phyloP scores from a whole-genome alignment of 2,797 vertebrate genomes.

The Acanthornis magna region DNA sequence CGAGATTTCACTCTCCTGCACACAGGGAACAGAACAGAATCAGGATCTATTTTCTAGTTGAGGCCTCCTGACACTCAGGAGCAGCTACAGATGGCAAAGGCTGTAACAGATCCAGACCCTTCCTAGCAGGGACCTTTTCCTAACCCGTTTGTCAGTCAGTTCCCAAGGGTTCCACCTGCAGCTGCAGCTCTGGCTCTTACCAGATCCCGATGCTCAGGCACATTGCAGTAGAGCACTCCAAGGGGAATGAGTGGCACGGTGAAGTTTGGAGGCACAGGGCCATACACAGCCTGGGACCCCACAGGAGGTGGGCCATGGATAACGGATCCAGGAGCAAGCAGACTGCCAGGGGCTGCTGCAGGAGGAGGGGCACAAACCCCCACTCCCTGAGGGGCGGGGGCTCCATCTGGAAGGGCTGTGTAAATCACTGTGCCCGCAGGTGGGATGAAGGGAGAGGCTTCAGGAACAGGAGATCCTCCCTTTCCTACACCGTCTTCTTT shows the following conservation, averaged over 20 bases:
- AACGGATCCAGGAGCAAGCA: constrained; percentile 71
- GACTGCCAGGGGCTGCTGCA: constrained; percentile 32
- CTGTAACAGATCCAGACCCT: not conserved
- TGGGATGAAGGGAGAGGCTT: constrained; percentile 62
- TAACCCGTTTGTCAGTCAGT: not conserved
- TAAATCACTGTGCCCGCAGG: constrained; percentile 75
- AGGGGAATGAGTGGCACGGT: constrained; percentile 73
- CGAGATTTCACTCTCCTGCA: constrained; percentile 74
- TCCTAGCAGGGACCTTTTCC: not conserved
- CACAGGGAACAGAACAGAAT: not conserved
- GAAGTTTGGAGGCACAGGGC: constrained; percentile 74
- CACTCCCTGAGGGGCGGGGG: constrained; percentile 76
- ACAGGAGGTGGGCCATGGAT: constrained; percentile 75
- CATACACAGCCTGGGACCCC: constrained; percentile 73
- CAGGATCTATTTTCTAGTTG: not conserved
- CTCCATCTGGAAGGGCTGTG: constrained; percentile 75
- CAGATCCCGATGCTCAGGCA: constrained; percentile 78
- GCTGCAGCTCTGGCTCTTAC: constrained; percentile 66
- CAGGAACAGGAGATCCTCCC: constrained; percentile 47
- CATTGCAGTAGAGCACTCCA: constrained; percentile 80
- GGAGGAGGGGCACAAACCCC: constrained; percentile 75
- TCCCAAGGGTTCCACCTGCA: not conserved
- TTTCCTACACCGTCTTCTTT: constrained; percentile 53
- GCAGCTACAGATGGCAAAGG: not conserved
- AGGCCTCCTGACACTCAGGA: not conserved